Evolutionary conservation across 2,888 invertebrate species (phyloP).

Genomic region (Polydrusus pterygomalis): DNA sequence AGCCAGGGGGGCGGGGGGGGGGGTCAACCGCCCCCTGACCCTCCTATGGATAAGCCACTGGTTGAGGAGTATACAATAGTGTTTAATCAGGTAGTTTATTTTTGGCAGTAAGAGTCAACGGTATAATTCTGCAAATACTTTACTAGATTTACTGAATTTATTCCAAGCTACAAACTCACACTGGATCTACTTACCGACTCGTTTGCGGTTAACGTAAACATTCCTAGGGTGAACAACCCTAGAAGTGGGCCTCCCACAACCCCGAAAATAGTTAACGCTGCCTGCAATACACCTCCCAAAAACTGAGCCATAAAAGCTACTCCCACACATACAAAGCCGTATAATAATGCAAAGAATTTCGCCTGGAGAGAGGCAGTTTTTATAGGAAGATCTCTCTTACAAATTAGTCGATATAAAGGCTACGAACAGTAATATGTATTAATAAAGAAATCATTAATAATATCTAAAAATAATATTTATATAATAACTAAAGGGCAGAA

Average conservation of each 20-base stretch:
- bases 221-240: constrained; percentile 89
- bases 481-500: no score
- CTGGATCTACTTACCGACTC: constrained; percentile 77
- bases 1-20: no score
- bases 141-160: no score
- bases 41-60: no score
- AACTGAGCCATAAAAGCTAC: constrained; percentile 89
- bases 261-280: constrained; percentile 89
- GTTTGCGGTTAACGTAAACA: constrained; percentile 84
- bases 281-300: constrained; percentile 91
- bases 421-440: neutral
- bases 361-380: constrained; percentile 74
- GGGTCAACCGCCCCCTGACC: no score
- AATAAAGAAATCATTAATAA: no score
- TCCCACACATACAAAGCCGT: constrained; percentile 85
- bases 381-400: constrained; percentile 69
- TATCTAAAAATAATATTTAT: no score
- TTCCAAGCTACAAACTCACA: no score
- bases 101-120: no score
- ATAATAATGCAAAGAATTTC: constrained; percentile 82
- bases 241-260: constrained; percentile 91
- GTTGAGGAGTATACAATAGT: no score
- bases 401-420: constrained; percentile 59
- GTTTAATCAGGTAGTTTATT: no score
- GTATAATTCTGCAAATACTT: no score